phyloP scores from a whole-genome alignment of 2,113 vertebrate genomes.

The Dicaeum eximium region DNA sequence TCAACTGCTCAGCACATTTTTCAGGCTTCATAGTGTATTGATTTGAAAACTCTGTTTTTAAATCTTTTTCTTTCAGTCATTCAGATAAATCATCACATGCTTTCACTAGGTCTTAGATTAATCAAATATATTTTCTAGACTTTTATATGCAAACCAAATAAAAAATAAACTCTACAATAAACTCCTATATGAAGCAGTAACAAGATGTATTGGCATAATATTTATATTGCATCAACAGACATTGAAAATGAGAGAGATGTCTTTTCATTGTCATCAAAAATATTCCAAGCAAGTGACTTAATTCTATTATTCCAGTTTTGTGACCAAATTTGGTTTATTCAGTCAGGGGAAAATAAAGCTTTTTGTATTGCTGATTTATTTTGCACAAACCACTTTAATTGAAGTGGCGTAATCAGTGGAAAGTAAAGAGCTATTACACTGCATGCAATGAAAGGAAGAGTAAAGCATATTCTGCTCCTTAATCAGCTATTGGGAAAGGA shows the following conservation, averaged over 20 bases:
- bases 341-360: conserved; percentile 27
- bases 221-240: not conserved
- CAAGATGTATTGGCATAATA: not conserved
- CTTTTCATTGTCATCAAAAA: not conserved
- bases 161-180: not conserved
- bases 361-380: conserved; percentile 55
- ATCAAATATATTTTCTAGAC: not conserved
- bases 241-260: rapidly evolving
- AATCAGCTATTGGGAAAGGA: not conserved
- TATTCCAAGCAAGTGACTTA: not conserved
- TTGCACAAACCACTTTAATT: conserved; percentile 16
- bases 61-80: not conserved
- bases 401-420: conserved; percentile 17
- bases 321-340: conserved; percentile 38
- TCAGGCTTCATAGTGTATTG: not conserved
- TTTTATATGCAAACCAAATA: not conserved
- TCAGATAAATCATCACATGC: not conserved
- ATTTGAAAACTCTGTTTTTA: not conserved
- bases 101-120: not conserved
- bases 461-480: not conserved
- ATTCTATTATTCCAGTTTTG: conserved; percentile 22
- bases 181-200: not conserved
- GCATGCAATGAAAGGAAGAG: not conserved
- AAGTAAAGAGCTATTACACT: conserved; percentile 18
- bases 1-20: not conserved